These are phyloP conservation scores for Lamellibrachia luymesi DNA, from an alignment of 1,140 invertebrate species.

Conservation along the genomic window DNA sequence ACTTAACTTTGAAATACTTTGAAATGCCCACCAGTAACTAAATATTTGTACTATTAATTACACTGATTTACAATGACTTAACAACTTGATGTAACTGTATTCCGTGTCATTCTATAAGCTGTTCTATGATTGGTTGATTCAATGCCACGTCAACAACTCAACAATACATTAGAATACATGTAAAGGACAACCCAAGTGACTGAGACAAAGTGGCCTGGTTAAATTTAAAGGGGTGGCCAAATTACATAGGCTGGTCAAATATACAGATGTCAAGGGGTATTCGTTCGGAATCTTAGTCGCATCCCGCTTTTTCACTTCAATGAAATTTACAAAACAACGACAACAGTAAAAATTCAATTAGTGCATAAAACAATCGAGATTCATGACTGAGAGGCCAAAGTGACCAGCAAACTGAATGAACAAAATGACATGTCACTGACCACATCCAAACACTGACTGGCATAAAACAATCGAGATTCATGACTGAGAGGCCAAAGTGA, in stretches of 20 bases:
- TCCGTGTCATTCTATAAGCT: neutral
- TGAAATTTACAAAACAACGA: neutral
- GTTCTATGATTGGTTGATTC: neutral
- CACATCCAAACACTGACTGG: neutral
- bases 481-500: neutral
- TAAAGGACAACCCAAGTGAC: neutral
- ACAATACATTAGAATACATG: neutral
- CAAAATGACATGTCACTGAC: neutral
- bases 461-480: neutral
- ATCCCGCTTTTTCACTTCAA: too few relatives aligned
- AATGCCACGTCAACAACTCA: neutral
- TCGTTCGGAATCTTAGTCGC: too few relatives aligned
- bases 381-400: neutral
- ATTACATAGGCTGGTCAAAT: neutral
- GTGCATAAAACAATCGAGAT: neutral
- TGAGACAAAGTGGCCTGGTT: neutral
- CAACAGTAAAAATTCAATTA: neutral
- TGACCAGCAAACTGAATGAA: neutral
- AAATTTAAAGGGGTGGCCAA: neutral
- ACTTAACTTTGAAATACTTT: neutral
- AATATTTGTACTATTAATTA: neutral
- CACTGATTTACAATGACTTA: neutral
- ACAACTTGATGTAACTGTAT: neutral
- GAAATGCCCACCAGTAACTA: neutral
- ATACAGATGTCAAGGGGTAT: neutral